Evolutionary conservation across 2,797 vertebrate species (phyloP).

Genomic region (Pseudochirops corinnae): DNA sequence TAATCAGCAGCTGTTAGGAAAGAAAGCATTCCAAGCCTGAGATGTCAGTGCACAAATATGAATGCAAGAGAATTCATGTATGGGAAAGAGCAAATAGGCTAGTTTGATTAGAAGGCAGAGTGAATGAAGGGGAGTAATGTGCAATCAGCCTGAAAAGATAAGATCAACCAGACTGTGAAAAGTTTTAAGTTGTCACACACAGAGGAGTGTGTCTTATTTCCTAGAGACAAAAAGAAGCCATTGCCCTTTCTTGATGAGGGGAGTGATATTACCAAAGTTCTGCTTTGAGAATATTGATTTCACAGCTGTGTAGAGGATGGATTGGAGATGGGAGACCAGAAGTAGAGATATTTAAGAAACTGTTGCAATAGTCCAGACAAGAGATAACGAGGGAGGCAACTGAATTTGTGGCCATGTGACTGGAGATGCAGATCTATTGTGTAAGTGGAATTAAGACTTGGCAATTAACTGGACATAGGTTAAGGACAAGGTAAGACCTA

Average conservation of each 20-base stretch:
- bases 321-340: neutral
- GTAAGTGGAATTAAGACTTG: neutral
- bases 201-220: neutral
- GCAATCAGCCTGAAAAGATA: neutral
- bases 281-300: neutral
- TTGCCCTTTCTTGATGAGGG: neutral
- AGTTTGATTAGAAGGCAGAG: neutral
- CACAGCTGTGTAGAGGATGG: neutral
- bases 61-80: neutral
- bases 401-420: neutral
- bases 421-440: neutral
- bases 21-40: neutral
- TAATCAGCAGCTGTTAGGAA: neutral
- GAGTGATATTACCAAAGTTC: neutral
- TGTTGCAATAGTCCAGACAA: neutral
- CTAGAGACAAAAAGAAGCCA: neutral
- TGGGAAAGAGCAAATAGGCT: neutral
- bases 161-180: neutral
- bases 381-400: neutral
- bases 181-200: neutral
- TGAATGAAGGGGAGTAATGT: neutral
- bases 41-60: neutral
- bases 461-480: neutral
- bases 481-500: neutral
- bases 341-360: neutral